phyloP scores from a whole-genome alignment of 2,113 vertebrate species.

The Pyrgilauda ruficollis region DNA sequence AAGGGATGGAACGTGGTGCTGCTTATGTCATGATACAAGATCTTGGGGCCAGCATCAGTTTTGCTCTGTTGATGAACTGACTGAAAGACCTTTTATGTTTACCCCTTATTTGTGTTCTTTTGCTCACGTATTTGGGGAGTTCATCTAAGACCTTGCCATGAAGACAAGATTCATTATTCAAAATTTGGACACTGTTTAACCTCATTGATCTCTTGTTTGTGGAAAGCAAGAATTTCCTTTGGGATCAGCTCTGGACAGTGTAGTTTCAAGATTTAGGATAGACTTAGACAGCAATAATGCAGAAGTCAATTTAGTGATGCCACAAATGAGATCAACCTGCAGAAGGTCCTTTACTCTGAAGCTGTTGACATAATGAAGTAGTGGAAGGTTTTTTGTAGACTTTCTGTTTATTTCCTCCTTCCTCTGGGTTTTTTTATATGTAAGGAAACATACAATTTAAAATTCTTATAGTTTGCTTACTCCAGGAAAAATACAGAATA shows the following conservation, averaged over 20 bases:
- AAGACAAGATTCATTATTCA: not conserved
- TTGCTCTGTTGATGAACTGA: not conserved
- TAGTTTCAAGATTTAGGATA: not conserved
- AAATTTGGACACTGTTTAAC: not conserved
- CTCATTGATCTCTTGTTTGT: not conserved
- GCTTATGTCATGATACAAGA: not conserved
- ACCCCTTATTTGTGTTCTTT: not conserved
- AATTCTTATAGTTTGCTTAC: slow-evolving; percentile 39
- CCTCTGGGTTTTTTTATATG: not conserved
- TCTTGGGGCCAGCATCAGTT: not conserved
- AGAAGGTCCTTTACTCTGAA: not conserved
- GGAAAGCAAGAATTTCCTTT: not conserved
- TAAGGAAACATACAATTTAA: not conserved
- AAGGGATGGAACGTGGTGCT: not conserved
- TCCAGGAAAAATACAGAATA: slow-evolving; percentile 18
- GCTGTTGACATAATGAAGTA: not conserved
- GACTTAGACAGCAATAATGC: not conserved
- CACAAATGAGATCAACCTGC: not conserved
- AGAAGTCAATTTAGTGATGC: not conserved
- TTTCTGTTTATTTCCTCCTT: not conserved
- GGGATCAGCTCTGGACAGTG: not conserved
- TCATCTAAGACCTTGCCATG: not conserved
- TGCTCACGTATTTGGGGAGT: not conserved
- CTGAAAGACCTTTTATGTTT: not conserved
- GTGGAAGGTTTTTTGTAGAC: not conserved